Percentiles rank a stretch among this genome's conserved stretches.
phyloP scores from a whole-genome alignment of 2,113 vertebrate species.

The Uropsilus gracilis region DNA sequence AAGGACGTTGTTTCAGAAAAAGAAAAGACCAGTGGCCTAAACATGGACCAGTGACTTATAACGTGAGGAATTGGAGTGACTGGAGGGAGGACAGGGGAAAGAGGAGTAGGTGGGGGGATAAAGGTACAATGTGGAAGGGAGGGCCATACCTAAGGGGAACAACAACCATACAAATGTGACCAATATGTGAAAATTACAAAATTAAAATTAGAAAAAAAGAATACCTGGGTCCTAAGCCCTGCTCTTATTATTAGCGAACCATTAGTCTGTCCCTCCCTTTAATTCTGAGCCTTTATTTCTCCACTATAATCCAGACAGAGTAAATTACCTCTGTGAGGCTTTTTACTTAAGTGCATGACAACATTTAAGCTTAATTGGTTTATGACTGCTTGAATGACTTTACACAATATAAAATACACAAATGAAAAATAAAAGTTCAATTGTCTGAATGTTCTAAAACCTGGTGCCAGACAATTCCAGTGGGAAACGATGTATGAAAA shows the following conservation, averaged over 20 bases:
- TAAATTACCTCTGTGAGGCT: not conserved
- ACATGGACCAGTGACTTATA: too few species aligned
- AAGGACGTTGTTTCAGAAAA: too few species aligned
- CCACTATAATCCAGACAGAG: not conserved
- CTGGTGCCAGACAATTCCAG: not conserved
- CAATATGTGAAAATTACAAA: too few species aligned
- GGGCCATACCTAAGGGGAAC: too few species aligned
- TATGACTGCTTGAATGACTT: not conserved
- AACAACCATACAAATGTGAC: too few species aligned
- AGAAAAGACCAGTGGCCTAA: too few species aligned
- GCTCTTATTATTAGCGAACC: not conserved
- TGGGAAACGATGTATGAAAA: not conserved
- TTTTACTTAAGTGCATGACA: not conserved
- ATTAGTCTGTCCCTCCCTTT: not conserved
- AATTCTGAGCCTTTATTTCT: not conserved
- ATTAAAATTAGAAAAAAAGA: too few species aligned
- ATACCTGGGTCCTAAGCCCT: not conserved
- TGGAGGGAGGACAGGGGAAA: too few species aligned
- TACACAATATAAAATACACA: not conserved
- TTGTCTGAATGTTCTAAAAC: not conserved
- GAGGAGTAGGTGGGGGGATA: too few species aligned
- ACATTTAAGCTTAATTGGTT: not conserved
- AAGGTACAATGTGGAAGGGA: too few species aligned
- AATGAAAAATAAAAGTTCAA: constrained; percentile 17
- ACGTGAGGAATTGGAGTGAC: too few species aligned